phyloP scores from a whole-genome alignment of 1,140 invertebrate genomes.

The Belonocnema kinseyi region DNA sequence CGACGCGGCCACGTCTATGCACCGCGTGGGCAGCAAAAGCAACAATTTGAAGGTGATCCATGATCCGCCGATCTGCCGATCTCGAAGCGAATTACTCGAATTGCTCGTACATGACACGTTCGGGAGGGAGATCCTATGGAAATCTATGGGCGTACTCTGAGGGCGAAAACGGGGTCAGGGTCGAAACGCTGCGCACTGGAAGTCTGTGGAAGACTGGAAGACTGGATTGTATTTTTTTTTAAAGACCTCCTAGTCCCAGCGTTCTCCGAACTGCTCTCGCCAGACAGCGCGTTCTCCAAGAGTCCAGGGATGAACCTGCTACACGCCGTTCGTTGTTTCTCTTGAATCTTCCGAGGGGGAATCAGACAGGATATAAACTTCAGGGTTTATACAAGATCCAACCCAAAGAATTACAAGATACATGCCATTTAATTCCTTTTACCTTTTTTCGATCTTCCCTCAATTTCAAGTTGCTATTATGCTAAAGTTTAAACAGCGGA shows the following conservation, averaged over 20 bases:
- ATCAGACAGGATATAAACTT: conserved; percentile 17
- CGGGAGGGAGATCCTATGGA: conserved; percentile 6
- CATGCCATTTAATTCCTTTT: not conserved
- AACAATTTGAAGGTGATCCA: conserved; percentile 11
- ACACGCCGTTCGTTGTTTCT: not conserved
- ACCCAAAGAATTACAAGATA: conserved; percentile 1
- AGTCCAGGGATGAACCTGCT: not conserved
- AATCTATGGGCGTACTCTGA: conserved; percentile 4
- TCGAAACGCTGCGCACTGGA: not conserved
- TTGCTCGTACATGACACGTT: conserved; percentile 9
- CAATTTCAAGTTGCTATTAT: too few relatives aligned
- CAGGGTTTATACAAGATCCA: not conserved
- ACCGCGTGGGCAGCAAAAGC: conserved; percentile 14
- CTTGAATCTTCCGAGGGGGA: not conserved
- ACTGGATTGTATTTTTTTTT: not conserved
- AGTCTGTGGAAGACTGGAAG: not conserved
- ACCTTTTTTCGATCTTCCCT: not conserved
- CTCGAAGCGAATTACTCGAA: conserved; percentile 1
- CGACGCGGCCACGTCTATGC: not conserved
- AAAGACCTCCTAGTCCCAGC: not conserved
- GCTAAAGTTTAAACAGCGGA: too few relatives aligned
- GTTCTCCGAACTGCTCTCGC: not conserved
- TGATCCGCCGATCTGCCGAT: not conserved
- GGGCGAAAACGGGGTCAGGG: conserved; percentile 22
- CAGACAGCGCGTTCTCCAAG: conserved; percentile 14